Evolutionary conservation across 2,888 invertebrate genomes (phyloP).

Genomic region (Deroplatys truncata): DNA sequence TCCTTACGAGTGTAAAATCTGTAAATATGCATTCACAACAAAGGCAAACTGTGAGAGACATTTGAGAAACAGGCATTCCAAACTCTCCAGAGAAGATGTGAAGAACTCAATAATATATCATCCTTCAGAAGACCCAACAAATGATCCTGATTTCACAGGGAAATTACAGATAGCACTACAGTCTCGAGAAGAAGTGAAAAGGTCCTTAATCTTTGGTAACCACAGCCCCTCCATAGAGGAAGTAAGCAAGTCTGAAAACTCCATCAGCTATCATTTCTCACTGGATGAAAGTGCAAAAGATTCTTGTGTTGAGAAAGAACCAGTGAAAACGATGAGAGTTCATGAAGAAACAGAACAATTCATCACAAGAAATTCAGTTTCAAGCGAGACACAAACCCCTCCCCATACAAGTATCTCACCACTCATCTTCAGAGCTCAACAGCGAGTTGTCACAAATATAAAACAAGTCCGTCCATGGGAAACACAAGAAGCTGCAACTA

Average conservation of each 20-base stretch:
- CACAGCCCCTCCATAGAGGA: constrained; percentile 17
- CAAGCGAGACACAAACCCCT: not conserved
- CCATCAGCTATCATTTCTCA: not conserved
- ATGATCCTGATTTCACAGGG: constrained; percentile 52
- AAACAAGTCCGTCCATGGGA: constrained; percentile 44
- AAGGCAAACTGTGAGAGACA: constrained; percentile 97
- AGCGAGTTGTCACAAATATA: not conserved
- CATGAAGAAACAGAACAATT: not conserved
- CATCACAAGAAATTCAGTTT: not conserved
- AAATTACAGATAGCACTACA: not conserved
- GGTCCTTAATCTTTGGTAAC: constrained; percentile 17
- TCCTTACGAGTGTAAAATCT: constrained; percentile 91
- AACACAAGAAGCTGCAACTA: constrained; percentile 53
- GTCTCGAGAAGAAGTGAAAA: constrained; percentile 22
- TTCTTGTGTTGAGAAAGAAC: not conserved
- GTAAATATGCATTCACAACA: constrained; percentile 94
- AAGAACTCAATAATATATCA: constrained; percentile 84
- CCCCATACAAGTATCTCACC: not conserved
- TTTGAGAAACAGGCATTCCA: constrained; percentile 84
- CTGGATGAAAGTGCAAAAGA: not conserved
- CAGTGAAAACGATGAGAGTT: not conserved
- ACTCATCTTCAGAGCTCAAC: not conserved
- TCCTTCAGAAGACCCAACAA: constrained; percentile 78
- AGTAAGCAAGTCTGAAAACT: constrained; percentile 5
- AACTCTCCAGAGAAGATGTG: constrained; percentile 81